Percentiles rank a stretch among this genome's conserved stretches.
Evolutionary conservation across 2,113 vertebrate species (phyloP).

Genomic region (Sialia sialis): DNA sequence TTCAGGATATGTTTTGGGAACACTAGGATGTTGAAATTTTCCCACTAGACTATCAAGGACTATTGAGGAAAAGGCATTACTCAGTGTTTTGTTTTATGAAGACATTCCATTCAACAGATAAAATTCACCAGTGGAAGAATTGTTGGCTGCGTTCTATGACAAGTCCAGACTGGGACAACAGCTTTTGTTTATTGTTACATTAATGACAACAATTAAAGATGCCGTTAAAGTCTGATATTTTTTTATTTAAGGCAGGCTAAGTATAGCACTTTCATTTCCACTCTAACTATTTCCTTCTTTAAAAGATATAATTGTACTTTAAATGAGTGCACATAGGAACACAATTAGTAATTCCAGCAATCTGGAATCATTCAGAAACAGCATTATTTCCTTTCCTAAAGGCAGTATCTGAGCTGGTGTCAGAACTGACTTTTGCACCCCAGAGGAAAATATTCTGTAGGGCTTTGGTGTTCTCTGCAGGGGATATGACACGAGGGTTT

Average conservation of each 20-base stretch:
- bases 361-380: slow-evolving; percentile 13
- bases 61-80: background rate
- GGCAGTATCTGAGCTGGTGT: background rate
- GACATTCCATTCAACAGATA: background rate
- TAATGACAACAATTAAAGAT: background rate
- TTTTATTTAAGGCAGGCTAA: background rate
- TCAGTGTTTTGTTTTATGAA: background rate
- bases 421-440: background rate
- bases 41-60: background rate
- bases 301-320: slow-evolving; percentile 11
- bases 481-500: background rate
- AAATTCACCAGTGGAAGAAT: background rate
- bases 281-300: slow-evolving; percentile 18
- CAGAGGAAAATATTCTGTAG: background rate
- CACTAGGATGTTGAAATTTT: background rate
- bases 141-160: background rate
- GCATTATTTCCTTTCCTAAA: background rate
- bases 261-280: background rate
- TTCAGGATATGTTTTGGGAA: background rate
- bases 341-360: background rate
- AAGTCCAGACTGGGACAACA: background rate
- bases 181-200: background rate
- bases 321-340: background rate
- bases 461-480: background rate
- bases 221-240: background rate